Evolutionary conservation across 1,140 invertebrate species (phyloP).

Genomic region (Neuroterus valhalla): DNA sequence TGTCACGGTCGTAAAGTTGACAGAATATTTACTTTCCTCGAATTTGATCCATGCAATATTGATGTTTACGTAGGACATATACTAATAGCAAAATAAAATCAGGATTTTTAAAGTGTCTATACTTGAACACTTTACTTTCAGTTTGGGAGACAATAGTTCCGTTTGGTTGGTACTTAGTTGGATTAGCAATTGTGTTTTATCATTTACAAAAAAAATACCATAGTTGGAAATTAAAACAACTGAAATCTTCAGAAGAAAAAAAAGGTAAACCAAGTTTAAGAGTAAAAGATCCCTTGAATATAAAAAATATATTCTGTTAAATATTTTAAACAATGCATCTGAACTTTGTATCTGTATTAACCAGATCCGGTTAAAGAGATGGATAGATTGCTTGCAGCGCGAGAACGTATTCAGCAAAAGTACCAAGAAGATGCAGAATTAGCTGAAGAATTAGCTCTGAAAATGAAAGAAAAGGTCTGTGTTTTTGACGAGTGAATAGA

Average conservation of each 20-base stretch:
- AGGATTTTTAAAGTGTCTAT: too few species aligned
- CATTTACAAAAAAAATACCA: constrained; percentile 61
- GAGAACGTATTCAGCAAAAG: constrained; percentile 70
- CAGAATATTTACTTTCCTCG: too few species aligned
- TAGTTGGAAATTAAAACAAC: constrained; percentile 59
- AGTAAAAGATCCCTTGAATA: too few species aligned
- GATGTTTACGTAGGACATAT: too few species aligned
- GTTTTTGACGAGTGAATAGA: constrained; percentile 23
- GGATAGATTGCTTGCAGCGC: constrained; percentile 57
- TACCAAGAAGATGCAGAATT: constrained; percentile 60
- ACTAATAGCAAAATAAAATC: too few species aligned
- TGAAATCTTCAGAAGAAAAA: constrained; percentile 68
- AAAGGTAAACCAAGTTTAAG: constrained; percentile 68
- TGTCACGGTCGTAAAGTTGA: too few species aligned
- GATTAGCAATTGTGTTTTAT: constrained; percentile 46
- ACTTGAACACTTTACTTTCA: constrained; percentile 26
- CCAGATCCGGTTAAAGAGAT: constrained; percentile 67
- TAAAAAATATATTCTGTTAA: too few species aligned
- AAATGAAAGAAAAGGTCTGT: constrained; percentile 66
- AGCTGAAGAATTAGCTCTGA: constrained; percentile 54
- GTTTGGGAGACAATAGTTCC: constrained; percentile 60
- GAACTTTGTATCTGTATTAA: constrained; percentile 39
- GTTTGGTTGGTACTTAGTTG: constrained; percentile 66
- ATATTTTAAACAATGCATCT: too few species aligned
- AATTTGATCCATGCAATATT: too few species aligned